Evolutionary conservation across 2,888 invertebrate species (phyloP).

Genomic region (Autographa pulchrina): DNA sequence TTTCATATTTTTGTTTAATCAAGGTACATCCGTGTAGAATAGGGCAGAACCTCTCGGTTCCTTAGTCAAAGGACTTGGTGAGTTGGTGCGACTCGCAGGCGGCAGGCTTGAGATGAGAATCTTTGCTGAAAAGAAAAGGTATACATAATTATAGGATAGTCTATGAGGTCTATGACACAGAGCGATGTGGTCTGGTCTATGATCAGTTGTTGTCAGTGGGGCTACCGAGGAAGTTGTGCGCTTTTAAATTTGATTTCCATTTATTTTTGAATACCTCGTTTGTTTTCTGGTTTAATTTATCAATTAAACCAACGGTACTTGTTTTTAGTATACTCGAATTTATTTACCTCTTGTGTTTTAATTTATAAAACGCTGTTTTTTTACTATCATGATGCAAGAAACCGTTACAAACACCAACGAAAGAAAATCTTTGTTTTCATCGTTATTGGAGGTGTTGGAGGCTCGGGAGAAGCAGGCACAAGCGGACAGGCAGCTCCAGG

Average conservation of each 20-base stretch:
- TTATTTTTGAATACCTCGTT: constrained; percentile 64
- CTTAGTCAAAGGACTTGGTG: no score
- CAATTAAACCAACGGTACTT: constrained; percentile 12
- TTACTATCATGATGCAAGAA: constrained; percentile 82
- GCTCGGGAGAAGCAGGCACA: constrained; percentile 79
- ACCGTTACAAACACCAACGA: constrained; percentile 85
- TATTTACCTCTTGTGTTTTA: constrained; percentile 19
- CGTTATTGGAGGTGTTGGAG: constrained; percentile 82
- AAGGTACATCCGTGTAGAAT: no score
- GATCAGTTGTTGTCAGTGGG: constrained; percentile 74
- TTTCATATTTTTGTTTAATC: no score
- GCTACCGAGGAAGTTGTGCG: constrained; percentile 68
- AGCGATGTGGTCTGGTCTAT: constrained; percentile 47
- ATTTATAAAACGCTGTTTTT: constrained; percentile 47
- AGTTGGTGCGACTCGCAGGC: no score
- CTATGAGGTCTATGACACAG: no score
- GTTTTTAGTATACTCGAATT: constrained; percentile 20
- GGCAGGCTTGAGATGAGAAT: no score
- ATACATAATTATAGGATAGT: no score
- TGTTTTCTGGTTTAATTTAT: constrained; percentile 53
- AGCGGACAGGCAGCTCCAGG: constrained; percentile 80
- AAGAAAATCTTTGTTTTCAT: constrained; percentile 83
- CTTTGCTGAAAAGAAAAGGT: no score
- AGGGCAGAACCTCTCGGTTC: no score
- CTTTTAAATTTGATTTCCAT: constrained; percentile 75